Evolutionary conservation across 53 echinoderm and acorn worm genomes (phyloP).

Genomic region (Glandiceps talaboti): DNA sequence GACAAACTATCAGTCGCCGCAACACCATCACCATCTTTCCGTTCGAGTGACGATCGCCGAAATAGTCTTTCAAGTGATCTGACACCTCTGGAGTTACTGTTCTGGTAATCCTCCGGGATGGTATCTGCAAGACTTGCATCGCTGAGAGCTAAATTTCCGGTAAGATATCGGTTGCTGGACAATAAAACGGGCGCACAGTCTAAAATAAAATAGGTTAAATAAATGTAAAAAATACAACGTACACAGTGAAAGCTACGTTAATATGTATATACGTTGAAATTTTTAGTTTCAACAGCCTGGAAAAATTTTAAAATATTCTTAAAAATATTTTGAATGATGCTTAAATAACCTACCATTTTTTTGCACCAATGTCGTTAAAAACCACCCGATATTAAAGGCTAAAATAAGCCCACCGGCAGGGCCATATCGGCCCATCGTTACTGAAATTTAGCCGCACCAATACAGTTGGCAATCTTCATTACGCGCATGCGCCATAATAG

Average conservation of each 20-base stretch:
- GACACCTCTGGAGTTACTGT: neutral
- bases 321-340: neutral
- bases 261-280: too few relatives aligned
- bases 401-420: neutral
- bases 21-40: neutral
- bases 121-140: neutral
- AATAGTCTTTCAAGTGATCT: neutral
- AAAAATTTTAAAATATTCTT: neutral
- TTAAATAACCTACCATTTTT: neutral
- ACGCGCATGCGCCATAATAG: neutral
- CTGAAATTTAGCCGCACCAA: neutral
- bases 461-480: neutral
- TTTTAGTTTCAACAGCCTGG: neutral
- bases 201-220: too few relatives aligned
- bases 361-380: neutral
- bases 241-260: neutral
- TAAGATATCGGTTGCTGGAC: neutral
- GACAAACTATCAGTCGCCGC: neutral
- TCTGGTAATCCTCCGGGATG: neutral
- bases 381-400: neutral
- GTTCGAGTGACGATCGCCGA: neutral
- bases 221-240: too few relatives aligned
- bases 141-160: neutral
- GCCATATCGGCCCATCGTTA: slow-evolving; percentile 1
- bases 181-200: neutral